These are phyloP conservation scores for Salvelinus fontinalis DNA, from an alignment of 2,113 vertebrate species.

Conservation along the genomic window DNA sequence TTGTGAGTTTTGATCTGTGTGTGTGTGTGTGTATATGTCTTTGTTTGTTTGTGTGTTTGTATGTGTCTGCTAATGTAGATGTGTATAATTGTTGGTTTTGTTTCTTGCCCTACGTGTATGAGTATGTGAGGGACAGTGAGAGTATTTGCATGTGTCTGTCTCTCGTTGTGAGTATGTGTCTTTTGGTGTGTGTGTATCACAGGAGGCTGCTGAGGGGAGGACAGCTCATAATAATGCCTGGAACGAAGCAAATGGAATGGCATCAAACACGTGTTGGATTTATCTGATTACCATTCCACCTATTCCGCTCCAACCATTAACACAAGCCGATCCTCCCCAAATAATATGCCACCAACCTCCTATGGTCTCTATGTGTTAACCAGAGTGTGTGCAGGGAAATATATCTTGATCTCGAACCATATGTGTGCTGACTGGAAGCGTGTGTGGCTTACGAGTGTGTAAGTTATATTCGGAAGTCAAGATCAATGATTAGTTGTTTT, in stretches of 20 bases:
- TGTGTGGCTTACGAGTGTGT: conserved; percentile 23
- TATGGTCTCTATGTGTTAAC: conserved; percentile 8
- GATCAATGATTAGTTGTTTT: conserved; percentile 43
- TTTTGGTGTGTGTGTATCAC: conserved; percentile 10
- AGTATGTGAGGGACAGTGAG: not conserved
- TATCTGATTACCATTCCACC: too few species aligned
- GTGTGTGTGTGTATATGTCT: conserved; percentile 8
- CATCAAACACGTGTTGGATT: too few species aligned
- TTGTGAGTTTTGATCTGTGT: conserved; percentile 6
- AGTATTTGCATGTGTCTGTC: conserved; percentile 5
- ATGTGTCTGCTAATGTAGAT: not conserved
- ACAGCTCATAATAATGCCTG: too few species aligned
- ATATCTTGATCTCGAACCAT: not conserved
- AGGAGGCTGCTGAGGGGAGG: not conserved
- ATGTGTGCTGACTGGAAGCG: conserved; percentile 10
- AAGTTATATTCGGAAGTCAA: conserved; percentile 32
- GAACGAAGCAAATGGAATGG: too few species aligned
- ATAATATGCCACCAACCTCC: too few species aligned
- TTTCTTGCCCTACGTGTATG: not conserved
- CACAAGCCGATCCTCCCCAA: too few species aligned
- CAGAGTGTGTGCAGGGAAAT: not conserved
- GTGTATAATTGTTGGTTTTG: too few species aligned
- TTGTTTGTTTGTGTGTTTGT: not conserved
- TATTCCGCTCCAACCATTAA: too few species aligned
- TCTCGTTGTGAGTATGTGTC: not conserved